Evolutionary conservation across 2,113 vertebrate species (phyloP).

Genomic region (Zootoca vivipara): DNA sequence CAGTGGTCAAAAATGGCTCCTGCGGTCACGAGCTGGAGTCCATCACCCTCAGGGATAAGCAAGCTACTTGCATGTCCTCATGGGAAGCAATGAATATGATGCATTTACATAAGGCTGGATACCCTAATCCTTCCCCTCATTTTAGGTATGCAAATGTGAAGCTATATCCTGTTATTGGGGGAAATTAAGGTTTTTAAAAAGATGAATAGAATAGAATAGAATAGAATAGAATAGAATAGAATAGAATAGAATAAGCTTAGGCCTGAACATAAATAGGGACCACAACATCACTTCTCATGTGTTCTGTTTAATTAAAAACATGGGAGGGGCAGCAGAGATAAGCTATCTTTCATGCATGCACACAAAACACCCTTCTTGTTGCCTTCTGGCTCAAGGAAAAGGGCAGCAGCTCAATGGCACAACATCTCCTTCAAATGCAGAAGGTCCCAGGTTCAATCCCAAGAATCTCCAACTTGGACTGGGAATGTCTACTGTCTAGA

Average conservation of each 20-base stretch:
- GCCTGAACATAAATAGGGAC: background rate
- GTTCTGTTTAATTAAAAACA: too few relatives aligned
- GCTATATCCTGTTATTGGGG: background rate
- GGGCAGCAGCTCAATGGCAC: too few relatives aligned
- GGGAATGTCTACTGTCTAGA: too few relatives aligned
- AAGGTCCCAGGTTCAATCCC: too few relatives aligned
- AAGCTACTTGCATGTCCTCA: slow-evolving; percentile 17
- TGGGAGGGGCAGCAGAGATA: too few relatives aligned
- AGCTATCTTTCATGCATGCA: too few relatives aligned
- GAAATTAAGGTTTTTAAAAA: background rate
- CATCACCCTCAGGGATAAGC: slow-evolving; percentile 25
- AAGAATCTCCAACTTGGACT: too few relatives aligned
- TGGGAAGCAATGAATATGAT: slow-evolving; percentile 39
- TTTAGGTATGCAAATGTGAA: background rate
- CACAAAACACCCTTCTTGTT: too few relatives aligned
- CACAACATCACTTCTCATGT: too few relatives aligned
- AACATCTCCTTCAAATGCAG: too few relatives aligned
- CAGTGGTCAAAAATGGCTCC: background rate
- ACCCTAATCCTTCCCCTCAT: background rate
- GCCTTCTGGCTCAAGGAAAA: too few relatives aligned
- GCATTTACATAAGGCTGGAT: background rate
- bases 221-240: too few relatives aligned
- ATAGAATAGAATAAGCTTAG: background rate
- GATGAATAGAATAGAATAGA: background rate
- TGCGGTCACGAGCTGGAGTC: slow-evolving; percentile 12